Evolutionary conservation across 2,888 invertebrate genomes (phyloP).

Genomic region (Melanophora roralis): DNA sequence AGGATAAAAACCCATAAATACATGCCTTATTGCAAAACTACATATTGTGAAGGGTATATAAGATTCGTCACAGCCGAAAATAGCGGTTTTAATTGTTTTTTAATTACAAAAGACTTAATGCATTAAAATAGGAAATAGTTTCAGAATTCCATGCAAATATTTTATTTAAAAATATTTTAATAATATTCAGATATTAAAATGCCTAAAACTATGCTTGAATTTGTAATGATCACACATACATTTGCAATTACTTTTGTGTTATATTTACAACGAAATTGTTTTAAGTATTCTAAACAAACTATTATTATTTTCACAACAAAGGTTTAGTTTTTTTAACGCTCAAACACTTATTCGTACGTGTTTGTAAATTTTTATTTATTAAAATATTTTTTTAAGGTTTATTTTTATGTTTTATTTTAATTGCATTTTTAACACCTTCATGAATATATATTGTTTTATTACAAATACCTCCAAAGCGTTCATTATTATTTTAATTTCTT

Average conservation of each 20-base stretch:
- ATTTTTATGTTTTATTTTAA: neutral
- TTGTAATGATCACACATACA: conserved; percentile 34
- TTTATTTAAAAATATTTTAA: too few relatives aligned
- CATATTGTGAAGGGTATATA: too few relatives aligned
- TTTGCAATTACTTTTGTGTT: conserved; percentile 34
- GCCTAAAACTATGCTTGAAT: conserved; percentile 55
- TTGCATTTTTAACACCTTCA: conserved; percentile 47
- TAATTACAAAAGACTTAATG: too few relatives aligned
- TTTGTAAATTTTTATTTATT: neutral
- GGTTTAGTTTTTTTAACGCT: conserved; percentile 4
- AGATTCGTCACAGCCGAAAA: too few relatives aligned
- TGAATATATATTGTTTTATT: conserved; percentile 36
- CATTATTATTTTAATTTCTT: conserved; percentile 3
- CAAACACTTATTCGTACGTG: neutral
- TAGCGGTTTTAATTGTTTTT: too few relatives aligned
- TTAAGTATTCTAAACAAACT: conserved; percentile 23
- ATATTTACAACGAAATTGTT: conserved; percentile 39
- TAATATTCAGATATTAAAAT: conserved; percentile 34
- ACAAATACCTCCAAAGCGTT: neutral
- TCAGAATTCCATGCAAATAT: too few relatives aligned
- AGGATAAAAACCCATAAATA: too few relatives aligned
- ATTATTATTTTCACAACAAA: conserved; percentile 5
- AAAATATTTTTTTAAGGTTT: neutral
- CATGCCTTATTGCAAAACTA: too few relatives aligned
- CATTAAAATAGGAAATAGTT: too few relatives aligned